Evolutionary conservation across 2,113 vertebrate genomes (phyloP), one percentile per base, ranked within the genome.

Genomic region (Epinephelus lanceolatus): DNA sequence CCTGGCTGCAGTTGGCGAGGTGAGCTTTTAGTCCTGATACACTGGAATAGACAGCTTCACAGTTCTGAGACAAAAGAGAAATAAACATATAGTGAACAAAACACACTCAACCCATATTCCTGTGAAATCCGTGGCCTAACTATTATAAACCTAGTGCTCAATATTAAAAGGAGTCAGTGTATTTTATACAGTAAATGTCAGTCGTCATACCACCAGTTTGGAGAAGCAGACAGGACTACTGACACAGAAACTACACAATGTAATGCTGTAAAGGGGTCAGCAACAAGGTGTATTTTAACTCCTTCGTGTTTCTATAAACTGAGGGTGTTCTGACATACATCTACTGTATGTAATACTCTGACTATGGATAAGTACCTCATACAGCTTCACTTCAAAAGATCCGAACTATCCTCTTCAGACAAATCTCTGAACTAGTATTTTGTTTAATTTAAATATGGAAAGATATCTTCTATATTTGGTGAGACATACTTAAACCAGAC

Each of bases 21-120:
- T 99, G 98, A 76, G 97, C 98, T 94, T 99, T 99, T 57, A 99
- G 94, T 85, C 98, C 98, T 8, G 98, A 99, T 83, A 99, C 98
- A 37, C 98, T 99, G 88, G 97, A 99, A 90, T 99, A 99, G 83
- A 99, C 97, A 88, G 98, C 98, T 94, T 97, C 97, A 87, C 98
- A 99, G 95, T 96, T 96, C 98, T 99, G 94, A 7, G 49, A 91
- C 63, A 63, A 68, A 86, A 78, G 80, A 86, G 33, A 86, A 69
- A 88, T 4, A 47, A 91, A 78, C 23, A 81, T 30, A 6, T 21
- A 60, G 49, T 70, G 15, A 69, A 27, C 17, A 67, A 37, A 30
- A 76, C 1, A 37, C 19, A 70, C 5, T 56, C 56, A 37, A 21
- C 61, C 9, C 13, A 56, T 40, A 59, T 56, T 56, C 19, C n/a